Evolutionary conservation across 2,888 invertebrate species (phyloP), one percentile per base, ranked within the genome.

Genomic region (Leucophenga maculata): DNA sequence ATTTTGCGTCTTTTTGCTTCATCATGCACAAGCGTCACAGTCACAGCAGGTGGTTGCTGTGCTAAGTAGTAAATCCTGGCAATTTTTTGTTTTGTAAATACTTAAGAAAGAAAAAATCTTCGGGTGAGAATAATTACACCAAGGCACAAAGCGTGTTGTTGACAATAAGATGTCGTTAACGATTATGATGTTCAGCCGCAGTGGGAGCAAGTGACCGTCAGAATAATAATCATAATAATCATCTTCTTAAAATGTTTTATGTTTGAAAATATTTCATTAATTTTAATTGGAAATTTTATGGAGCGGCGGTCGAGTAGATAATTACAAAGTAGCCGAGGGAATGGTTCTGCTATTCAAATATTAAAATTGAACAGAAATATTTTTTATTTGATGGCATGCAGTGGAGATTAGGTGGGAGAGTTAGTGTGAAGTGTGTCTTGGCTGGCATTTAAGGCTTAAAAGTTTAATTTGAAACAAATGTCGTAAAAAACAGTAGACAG

Each of bases 271-370:
- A 86, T 86, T 86, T 86, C 87, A 86, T 86, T 86, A 86, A 86
- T 86, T 86, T 86, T 86, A 86, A 86, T 86, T 86, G 85, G 86
- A 86, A 85, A 86, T 80, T 77, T 80, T 79, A 39, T 39, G 39
- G 75, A 71, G 39, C 8, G 69, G 71, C 71, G 71, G 71, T 82
- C 76, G 76, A 80, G 77, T 74, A 84, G 82, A 86, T 86, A 85
- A 86, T 86, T 85, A 86, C 79, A 75, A 71, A 74, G 72, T 73
- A 74, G 71, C 71, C 72, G 64, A 65, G 46, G 59, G 71, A 57
- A 26, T 20, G 52, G n/a, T n/a, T 52, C 20, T 64, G 55, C 77
- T 75, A 72, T 77, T 85, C 75, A 82, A 79, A 77, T 76, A 82
- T 82, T 75, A 73, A 78, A 76, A 76, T 72, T 73, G 66, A 71